phyloP scores from a whole-genome alignment of 2,797 vertebrate genomes.

The Phalanger gymnotis region DNA sequence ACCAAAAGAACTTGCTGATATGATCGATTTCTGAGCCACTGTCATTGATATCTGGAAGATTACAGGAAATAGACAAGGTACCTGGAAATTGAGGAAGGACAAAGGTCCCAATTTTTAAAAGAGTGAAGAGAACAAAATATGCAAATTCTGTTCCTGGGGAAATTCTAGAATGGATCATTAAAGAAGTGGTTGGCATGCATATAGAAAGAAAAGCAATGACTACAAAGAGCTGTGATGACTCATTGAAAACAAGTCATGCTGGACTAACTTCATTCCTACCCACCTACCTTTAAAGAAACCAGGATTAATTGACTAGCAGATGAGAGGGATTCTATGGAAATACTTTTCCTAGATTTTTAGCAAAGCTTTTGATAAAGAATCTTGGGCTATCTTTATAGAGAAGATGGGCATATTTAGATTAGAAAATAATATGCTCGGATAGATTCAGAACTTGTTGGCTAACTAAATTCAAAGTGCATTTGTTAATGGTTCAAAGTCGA shows the following conservation, averaged over 20 bases:
- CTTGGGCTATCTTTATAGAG: neutral
- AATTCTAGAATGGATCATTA: neutral
- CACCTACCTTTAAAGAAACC: neutral
- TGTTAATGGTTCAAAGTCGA: neutral
- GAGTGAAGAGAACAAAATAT: neutral
- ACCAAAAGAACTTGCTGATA: neutral
- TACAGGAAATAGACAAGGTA: neutral
- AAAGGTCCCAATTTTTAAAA: neutral
- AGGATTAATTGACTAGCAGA: neutral
- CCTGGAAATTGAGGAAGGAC: neutral
- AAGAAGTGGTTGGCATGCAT: neutral
- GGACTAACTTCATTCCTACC: neutral
- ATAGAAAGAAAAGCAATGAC: neutral
- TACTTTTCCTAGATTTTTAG: neutral
- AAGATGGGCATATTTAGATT: neutral
- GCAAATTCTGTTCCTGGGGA: neutral
- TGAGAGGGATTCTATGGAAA: neutral
- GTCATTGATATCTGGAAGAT: neutral
- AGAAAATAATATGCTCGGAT: neutral
- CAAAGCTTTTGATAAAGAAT: neutral
- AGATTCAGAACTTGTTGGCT: neutral
- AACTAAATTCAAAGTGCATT: neutral
- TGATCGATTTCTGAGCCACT: neutral
- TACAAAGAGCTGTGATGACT: neutral
- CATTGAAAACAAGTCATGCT: neutral